Base-by-base conservation (phyloP, 1,140 invertebrate genomes). In the Thalassaphorura encarpata region DNA sequence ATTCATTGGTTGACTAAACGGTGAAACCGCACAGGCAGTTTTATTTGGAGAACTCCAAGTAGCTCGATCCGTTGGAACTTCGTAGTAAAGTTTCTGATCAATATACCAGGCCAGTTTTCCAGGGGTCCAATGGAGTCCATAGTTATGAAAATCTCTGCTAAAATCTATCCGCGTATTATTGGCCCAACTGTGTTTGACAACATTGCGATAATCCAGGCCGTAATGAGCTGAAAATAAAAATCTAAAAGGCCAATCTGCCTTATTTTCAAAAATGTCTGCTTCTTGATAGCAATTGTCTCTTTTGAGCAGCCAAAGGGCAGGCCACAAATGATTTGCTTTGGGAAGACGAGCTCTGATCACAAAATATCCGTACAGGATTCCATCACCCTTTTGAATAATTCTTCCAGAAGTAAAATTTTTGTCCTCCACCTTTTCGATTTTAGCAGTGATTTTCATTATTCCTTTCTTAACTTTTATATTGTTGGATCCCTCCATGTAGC, bases 331-430 rank as follows among this genome's bases (percentile, higher is more conserved):
- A 3, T 52, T 46, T n/a, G 48, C 56, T 5, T 33, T 13, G 5
- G 56, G 39, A 3, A 58, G 49, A 2, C 31, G 16, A 11, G 60
- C 60, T 21, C 60, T 21, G 18, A 52, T 28, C 2, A 61, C 54
- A 23, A 47, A 61, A 42, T 60, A 60, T 5, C 60, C 60, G 21
- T 58, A 56, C 18, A 29, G 15, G 24, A 42, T 54, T 8, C 60
- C 55, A 1, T 2, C 8, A 3, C 51, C 51, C 19, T 27, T 6
- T 43, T 45, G 48, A 1, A 18, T 21, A 28, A 61, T 54, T 8
- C 60, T 42, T 19, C 60, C 60, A 6, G 60, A 61, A 43, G 60
- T 61, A 46, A 46, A 61, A 13, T 61, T 39, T 51, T 61, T 61
- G 51, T 56, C 60, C 28, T 58, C 36, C 24, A 21, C 15, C 1